These are phyloP conservation scores for Dasypolia templi DNA, from an alignment of 2,888 invertebrate genomes.

Conservation along the genomic window DNA sequence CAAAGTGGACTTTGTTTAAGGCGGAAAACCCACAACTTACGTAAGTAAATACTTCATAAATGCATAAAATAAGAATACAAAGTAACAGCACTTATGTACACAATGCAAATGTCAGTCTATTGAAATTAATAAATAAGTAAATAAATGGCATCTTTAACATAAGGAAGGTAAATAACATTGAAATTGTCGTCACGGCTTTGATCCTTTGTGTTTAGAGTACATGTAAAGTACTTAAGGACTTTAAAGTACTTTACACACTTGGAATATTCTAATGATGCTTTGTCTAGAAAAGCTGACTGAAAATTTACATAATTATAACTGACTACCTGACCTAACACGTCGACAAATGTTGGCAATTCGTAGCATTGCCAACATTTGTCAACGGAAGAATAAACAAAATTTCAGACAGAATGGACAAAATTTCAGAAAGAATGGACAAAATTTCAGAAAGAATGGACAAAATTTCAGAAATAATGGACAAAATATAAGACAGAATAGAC, in stretches of 20 bases:
- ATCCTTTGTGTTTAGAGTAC: background rate
- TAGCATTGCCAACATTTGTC: too few relatives aligned
- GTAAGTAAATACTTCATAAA: background rate
- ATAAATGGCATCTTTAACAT: constrained; percentile 1
- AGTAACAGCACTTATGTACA: background rate
- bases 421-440: too few relatives aligned
- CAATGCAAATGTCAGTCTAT: constrained; percentile 8
- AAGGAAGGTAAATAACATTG: background rate
- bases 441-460: too few relatives aligned
- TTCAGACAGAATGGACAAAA: too few relatives aligned
- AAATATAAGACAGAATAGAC: too few relatives aligned
- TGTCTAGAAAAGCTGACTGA: background rate
- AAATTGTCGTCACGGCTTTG: background rate
- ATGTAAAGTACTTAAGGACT: background rate
- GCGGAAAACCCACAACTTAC: background rate
- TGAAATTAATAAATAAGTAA: constrained; percentile 14
- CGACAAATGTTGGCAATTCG: too few relatives aligned
- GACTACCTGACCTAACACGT: too few relatives aligned
- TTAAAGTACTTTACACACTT: constrained; percentile 11
- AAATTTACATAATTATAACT: background rate
- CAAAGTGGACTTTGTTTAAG: background rate
- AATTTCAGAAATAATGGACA: too few relatives aligned
- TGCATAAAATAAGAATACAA: background rate
- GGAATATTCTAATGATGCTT: background rate
- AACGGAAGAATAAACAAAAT: too few relatives aligned